Base-by-base conservation (phyloP, 2,113 vertebrate genomes). In the Lepus europaeus region DNA sequence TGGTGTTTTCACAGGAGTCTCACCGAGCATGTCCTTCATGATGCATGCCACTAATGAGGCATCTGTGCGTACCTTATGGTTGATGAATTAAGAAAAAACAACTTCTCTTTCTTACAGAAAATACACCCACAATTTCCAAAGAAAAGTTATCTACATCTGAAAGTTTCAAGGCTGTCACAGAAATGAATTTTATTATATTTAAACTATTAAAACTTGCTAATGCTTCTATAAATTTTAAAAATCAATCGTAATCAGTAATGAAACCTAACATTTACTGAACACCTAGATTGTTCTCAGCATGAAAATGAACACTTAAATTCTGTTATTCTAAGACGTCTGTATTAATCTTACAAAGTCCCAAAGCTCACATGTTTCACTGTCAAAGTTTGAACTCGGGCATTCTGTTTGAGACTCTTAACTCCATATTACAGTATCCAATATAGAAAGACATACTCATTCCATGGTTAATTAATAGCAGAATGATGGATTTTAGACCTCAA, bases 21-120 rank as follows among this genome's bases (percentile, higher is more conserved):
- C 91, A 84, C 82, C 95, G 95, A 96, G 95, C 90, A 23, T 96
- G 96, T 94, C 97, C 89, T 95, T 94, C 87, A 91, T 0, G 27
- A 87, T 23, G 78, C 69, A 6, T 70, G 68, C 77, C 85, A 82
- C 94, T 96, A 96, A 97, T 97, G 78, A 93, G 96, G 96, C 97
- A 97, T 97, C 97, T 97, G 95, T 31, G 89, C 93, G 56, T 31
- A 95, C 97, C 96, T 97, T 97, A 95, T 97, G 97, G 94, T 73
- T 93, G 92, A 92, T 56, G 90, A 96, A 95, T 91, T 91, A 95
- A 95, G 95, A 95, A 94, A 93, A 94, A 92, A 95, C 85, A 95
- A 94, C 53, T 95, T 93, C 14, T 93, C 64, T 68, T 87, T 95
- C 92, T 93, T 78, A 69, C 6, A 63, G 72, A 96, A 96, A 96